Evolutionary conservation across 1,140 invertebrate species (phyloP), one percentile per base, ranked within the genome.

Genomic region (Neocloeon triangulifer): DNA sequence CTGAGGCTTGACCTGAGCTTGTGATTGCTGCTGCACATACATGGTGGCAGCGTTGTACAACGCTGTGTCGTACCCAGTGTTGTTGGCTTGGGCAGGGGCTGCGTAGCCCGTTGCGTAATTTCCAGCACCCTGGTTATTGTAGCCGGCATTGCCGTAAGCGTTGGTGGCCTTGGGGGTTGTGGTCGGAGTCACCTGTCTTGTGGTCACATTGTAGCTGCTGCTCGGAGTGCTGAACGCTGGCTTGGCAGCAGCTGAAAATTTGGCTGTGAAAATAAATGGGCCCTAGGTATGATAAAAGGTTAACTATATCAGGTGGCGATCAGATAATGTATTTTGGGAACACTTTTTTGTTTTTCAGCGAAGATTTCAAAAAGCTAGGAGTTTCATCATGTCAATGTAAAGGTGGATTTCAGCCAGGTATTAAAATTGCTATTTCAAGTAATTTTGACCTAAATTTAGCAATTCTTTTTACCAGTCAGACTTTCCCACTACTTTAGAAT

Each of bases 41-140:
- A 80, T 80, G 38, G 77, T 82, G 38, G 82, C 82, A 45, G 84
- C 82, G 58, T 79, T 85, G 60, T 89, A 91, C 32, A 91, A 62
- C 43, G 84, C 84, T 48, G 82, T 76, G 64, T 88, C 81, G 61
- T 88, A 82, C 48, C 74, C 75, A 48, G 69, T 33, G 2, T 14
- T n/a, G 12, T 16, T 64, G 42, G 59, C 65, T 36, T 62, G 65
- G 35, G 69, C 59, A 26, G 64, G 56, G 39, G 63, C 62, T 39
- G 55, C 49, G 22, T 59, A 58, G 17, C 54, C 53, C 0, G 53
- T 52, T 3, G 55, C 50, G 33, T 58, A 59, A 4, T 51, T 51
- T 20, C 54, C 46, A 16, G 41, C 35, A 9, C 13, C 34, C 10
- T 40, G 39, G 4, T 37, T 30, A 21, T 53, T 49, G 37, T 58